A percentile compares a stretch with the other conserved stretches of the same genome.
These are phyloP conservation scores for Psittacula cyanocephala DNA, from an alignment of 2,113 vertebrate genomes.

Conservation along the genomic window DNA sequence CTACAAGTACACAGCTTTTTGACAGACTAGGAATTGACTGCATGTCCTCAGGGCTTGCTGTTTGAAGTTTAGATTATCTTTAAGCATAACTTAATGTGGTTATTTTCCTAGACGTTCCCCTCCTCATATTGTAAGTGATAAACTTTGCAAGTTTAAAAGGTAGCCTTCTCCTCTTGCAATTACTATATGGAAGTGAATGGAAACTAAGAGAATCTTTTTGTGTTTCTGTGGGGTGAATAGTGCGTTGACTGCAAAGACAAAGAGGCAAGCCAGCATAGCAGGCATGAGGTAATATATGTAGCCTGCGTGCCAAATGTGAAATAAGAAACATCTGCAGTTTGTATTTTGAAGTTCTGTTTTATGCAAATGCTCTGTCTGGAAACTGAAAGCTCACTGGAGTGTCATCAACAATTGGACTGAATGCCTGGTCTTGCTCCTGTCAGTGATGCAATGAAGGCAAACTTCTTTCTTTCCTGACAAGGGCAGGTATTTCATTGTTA, in stretches of 20 bases:
- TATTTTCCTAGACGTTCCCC: background rate
- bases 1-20: background rate
- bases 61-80: background rate
- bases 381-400: background rate
- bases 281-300: slow-evolving; percentile 67
- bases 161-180: background rate
- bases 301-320: slow-evolving; percentile 46
- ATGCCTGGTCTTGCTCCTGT: background rate
- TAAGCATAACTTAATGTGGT: background rate
- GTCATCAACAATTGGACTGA: background rate
- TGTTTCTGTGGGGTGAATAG: slow-evolving; percentile 53
- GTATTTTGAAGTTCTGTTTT: slow-evolving; percentile 48
- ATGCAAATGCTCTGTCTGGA: slow-evolving; percentile 37
- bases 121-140: background rate
- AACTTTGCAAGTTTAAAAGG: background rate
- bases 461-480: background rate
- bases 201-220: background rate
- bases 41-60: background rate
- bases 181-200: background rate
- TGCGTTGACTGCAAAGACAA: slow-evolving; percentile 45
- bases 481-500: background rate
- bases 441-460: background rate
- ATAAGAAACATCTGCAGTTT: slow-evolving; percentile 69
- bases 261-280: slow-evolving; percentile 46
- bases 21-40: background rate